Evolutionary conservation across 2,113 vertebrate genomes (phyloP), one percentile per base, ranked within the genome.

Genomic region (Nanorana parkeri): DNA sequence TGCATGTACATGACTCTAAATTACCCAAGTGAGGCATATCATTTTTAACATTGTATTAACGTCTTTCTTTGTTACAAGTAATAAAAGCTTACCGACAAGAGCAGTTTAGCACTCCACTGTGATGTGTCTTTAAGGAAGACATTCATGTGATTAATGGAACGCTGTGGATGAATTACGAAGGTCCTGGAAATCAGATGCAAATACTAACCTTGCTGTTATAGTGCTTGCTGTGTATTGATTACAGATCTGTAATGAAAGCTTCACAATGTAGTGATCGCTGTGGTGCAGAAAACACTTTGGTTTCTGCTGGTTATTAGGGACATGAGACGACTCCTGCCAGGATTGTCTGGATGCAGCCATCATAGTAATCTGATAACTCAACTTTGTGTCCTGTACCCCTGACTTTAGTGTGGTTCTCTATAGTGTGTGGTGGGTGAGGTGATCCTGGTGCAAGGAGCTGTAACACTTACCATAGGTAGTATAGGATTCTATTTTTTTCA

Each of bases 131-230:
- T 52, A 73, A 41, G 64, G 68, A 72, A 81, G 67, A 61, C 5
- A 28, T 61, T 28, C 32, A 19, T 52, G 32, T 81, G 68, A 81
- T 81, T 81, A 81, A 81, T 81, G 68, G 68, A 72, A 26, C 3
- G 0, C 55, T 47, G 23, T 15, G 64, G 20, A 64, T 24, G 29
- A 52, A 52, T 58, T 67, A 71, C 52, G 13, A 73, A 72, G 68
- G 58, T 73, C 78, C 61, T 23, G 24, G 24, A 72, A 72, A 81
- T 64, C 56, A 52, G 41, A 72, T 81, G 41, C 73, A 80, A 80
- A 63, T 58, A 19, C 24, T 61, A 71, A 69, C 78, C 78, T 80
- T 71, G 21, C 23, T 80, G 29, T 69, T 60, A 51, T 29, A 69
- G 17, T 47, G 47, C 6, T 61, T 28, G 56, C n/a, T 66, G 19